Evolutionary conservation across 2,797 vertebrate species (phyloP), one percentile per base, ranked within the genome.

Genomic region (Taeniopygia guttata): DNA sequence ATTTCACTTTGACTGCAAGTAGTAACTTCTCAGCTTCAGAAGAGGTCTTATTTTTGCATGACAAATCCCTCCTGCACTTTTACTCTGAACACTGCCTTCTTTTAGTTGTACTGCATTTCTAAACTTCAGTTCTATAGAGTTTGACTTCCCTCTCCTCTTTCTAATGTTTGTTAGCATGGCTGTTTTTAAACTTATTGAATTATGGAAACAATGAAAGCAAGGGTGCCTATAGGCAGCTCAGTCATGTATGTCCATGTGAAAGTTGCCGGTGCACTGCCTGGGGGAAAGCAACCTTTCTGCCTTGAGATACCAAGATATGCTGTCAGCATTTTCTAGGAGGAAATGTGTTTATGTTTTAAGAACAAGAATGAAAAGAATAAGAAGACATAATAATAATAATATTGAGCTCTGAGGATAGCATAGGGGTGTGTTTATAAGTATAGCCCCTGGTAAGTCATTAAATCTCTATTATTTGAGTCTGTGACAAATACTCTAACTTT

Each of bases 341-440:
- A 97, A 96, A 90, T 26, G 27, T 88, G 46, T 88, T 68, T 93
- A 70, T 94, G 66, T 89, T 96, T 97, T 87, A 96, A 95, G 90
- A 82, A 64, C 18, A 67, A 91, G 85, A 94, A 95, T 73, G 52
- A 54, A 93, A 91, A 95, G 36, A 89, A 62, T 89, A 70, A 45
- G 20, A 43, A 74, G 89, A 83, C 64, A 19, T 8, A 79, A 36
- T 36, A 74, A 36, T 36, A 74, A 36, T 23, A 70, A 82, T 42
- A 73, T 20, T 1, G 6, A 70, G 16, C n/a, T 54, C 78, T 55
- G 55, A 86, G 74, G 78, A 26, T 4, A 32, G 7, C 21, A 59
- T 51, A 74, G 17, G 23, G 36, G 27, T 54, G 7, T 72, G 49
- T 86, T 63, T 83, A 79, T 70, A 89, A 79, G 43, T 69, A 90